phyloP scores from a whole-genome alignment of 2,888 invertebrate genomes.

The Rhyacophila evoluta region DNA sequence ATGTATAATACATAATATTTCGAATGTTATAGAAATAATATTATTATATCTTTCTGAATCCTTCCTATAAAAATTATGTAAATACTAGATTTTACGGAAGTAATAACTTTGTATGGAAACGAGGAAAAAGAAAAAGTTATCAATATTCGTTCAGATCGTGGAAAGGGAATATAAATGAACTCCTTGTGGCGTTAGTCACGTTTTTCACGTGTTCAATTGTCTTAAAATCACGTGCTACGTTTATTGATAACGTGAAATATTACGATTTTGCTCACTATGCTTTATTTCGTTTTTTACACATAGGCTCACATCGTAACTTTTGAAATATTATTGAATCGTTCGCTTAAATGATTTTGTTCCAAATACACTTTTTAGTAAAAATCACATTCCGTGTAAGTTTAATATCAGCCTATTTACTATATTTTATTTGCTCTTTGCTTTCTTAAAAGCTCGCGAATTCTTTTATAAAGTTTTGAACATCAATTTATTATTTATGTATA shows the following conservation, averaged over 20 bases:
- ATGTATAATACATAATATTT: too few relatives aligned
- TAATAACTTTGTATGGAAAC: background rate
- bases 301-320: background rate
- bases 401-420: too few relatives aligned
- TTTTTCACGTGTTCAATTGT: conserved; percentile 31
- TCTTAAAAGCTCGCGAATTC: too few relatives aligned
- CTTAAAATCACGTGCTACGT: conserved; percentile 33
- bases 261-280: conserved; percentile 2
- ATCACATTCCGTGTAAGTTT: too few relatives aligned
- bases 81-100: background rate
- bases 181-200: conserved; percentile 29
- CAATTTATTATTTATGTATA: too few relatives aligned
- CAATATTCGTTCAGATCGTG: background rate
- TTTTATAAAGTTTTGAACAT: too few relatives aligned
- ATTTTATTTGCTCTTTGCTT: too few relatives aligned
- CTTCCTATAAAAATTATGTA: too few relatives aligned
- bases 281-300: background rate
- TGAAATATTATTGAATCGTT: background rate
- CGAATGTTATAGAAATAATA: background rate
- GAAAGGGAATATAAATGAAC: conserved; percentile 20
- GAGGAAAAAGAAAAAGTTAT: background rate
- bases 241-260: conserved; percentile 39
- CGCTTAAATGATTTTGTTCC: too few relatives aligned
- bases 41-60: background rate
- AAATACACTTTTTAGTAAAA: too few relatives aligned